These are phyloP conservation scores for Bovichtus variegatus DNA, from an alignment of 2,797 vertebrate genomes.

Conservation along the genomic window DNA sequence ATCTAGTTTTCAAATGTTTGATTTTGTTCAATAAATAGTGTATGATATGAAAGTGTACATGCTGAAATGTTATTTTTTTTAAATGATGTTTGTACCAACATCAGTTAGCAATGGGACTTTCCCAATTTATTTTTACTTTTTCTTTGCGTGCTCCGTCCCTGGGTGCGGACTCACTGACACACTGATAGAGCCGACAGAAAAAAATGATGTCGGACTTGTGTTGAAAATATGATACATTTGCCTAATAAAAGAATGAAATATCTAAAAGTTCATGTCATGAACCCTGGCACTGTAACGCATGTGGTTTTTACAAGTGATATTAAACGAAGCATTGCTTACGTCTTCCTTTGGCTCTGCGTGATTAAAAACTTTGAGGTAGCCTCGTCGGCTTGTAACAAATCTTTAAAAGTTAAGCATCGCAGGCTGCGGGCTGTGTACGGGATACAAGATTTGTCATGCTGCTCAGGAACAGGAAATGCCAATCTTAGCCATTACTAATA, in stretches of 20 bases:
- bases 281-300: not conserved
- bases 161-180: not conserved
- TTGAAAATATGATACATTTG: not conserved
- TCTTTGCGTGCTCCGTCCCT: not conserved
- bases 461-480: slow-evolving; percentile 9
- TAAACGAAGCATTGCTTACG: not conserved
- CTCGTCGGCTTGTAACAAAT: not conserved
- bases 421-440: not conserved
- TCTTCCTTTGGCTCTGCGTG: not conserved
- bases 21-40: not conserved
- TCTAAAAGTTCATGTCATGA: not conserved
- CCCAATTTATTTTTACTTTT: slow-evolving; percentile 17
- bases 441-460: not conserved
- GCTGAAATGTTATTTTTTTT: not conserved
- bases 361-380: not conserved
- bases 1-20: not conserved
- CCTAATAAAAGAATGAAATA: not conserved
- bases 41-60: not conserved
- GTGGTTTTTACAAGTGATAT: not conserved
- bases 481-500: too few species aligned
- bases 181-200: not conserved
- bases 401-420: not conserved
- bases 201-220: not conserved
- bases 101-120: slow-evolving; percentile 30
- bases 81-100: slow-evolving; percentile 23